Evolutionary conservation across 2,888 invertebrate genomes (phyloP).

Genomic region (Eilema caniola): DNA sequence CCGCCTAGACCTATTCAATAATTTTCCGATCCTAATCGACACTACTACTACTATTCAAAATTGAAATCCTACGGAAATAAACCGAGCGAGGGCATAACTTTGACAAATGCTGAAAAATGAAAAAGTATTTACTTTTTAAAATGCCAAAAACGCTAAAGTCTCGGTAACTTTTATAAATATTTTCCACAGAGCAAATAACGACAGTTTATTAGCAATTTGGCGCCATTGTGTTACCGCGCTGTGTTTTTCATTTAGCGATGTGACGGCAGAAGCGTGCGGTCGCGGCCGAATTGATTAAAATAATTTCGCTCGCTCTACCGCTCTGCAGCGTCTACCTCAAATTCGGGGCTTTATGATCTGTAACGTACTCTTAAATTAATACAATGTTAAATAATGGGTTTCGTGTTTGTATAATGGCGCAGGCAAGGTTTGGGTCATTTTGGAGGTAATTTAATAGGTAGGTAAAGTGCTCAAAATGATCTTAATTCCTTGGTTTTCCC

Average conservation of each 20-base stretch:
- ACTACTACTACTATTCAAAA: too few species aligned
- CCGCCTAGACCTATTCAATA: too few species aligned
- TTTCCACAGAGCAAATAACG: neutral
- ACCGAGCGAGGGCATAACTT: neutral
- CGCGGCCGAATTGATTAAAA: constrained; percentile 10
- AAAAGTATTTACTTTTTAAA: neutral
- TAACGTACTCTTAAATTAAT: constrained; percentile 11
- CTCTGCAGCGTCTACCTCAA: neutral
- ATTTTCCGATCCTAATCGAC: too few species aligned
- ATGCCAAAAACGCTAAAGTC: neutral
- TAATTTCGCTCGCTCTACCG: neutral
- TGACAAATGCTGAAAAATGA: neutral
- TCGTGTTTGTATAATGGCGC: constrained; percentile 1
- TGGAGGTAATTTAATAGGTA: too few species aligned
- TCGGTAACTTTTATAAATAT: neutral
- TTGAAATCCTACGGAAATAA: too few species aligned
- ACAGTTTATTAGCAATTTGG: constrained; percentile 13
- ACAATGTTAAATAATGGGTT: constrained; percentile 4
- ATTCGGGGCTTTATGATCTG: constrained; percentile 9
- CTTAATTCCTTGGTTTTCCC: too few species aligned
- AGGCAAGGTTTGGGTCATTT: neutral
- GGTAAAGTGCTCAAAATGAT: too few species aligned
- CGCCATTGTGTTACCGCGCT: constrained; percentile 3
- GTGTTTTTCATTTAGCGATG: constrained; percentile 10
- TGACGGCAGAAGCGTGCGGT: neutral